Conservation (phyloP, 64 coral and sea anemone genomes). For the Acropora tenuis region DNA sequence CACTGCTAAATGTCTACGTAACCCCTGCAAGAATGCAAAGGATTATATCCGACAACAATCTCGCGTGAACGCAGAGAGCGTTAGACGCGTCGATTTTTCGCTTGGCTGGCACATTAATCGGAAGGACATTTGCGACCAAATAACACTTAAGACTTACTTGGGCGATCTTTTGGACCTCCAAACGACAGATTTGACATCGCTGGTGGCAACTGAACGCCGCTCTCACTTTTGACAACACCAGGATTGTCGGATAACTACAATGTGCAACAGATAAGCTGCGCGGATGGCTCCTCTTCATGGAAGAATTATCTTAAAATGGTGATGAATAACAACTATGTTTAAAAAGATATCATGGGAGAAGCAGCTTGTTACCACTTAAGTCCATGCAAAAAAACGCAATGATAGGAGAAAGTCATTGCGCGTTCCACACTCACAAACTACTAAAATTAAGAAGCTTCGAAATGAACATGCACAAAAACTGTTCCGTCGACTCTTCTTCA, state of each 20-base stretch:
- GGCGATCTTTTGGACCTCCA: conserved; percentile 29
- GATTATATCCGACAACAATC: no score
- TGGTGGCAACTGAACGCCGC: neutral
- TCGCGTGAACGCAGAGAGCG: no score
- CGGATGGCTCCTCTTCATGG: neutral
- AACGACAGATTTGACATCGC: conserved; percentile 29
- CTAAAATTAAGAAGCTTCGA: conserved; percentile 17
- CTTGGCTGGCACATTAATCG: no score
- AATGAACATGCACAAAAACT: neutral
- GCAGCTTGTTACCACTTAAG: neutral
- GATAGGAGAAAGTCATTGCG: neutral
- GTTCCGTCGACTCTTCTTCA: neutral
- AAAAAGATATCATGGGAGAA: no score
- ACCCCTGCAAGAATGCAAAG: no score
- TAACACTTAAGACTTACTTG: conserved; percentile 1
- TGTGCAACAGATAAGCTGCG: neutral
- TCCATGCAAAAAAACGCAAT: conserved; percentile 14
- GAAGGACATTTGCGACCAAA: neutral
- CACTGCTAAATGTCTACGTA: neutral
- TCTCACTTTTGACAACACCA: neutral
- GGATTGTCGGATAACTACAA: neutral
- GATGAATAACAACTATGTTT: no score
- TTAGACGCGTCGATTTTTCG: no score
- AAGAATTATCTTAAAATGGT: neutral
- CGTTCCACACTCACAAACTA: neutral